Conservation (phyloP, 2,797 vertebrate genomes). For the Saxicola maurus region DNA sequence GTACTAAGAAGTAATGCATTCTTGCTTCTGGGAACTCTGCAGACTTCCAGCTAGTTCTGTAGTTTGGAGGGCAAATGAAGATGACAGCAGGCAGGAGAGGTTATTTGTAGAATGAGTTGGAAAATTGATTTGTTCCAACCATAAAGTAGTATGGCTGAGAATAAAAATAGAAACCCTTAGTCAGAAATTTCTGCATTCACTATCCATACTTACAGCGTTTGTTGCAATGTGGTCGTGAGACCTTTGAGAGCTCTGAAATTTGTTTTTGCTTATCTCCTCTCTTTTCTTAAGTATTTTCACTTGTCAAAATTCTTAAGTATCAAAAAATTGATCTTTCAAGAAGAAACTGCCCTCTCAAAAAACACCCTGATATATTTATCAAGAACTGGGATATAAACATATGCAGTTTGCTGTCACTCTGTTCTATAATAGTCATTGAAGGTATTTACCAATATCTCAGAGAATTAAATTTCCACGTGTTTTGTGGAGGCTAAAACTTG, state of each 20-base stretch:
- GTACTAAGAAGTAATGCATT: background rate
- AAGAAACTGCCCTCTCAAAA: background rate
- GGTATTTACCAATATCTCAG: background rate
- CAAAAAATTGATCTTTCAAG: background rate
- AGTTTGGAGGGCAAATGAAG: background rate
- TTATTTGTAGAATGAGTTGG: background rate
- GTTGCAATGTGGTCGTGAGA: accelerated
- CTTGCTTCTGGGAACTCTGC: background rate
- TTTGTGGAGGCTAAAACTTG: background rate
- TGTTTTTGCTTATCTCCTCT: background rate
- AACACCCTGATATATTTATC: background rate
- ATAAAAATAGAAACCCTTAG: slow-evolving; percentile 29
- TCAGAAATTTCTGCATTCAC: background rate
- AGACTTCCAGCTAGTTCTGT: background rate
- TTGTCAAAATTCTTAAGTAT: background rate
- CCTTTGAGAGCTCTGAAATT: background rate
- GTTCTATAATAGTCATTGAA: background rate
- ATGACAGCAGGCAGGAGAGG: background rate
- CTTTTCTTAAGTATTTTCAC: background rate
- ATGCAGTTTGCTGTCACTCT: background rate
- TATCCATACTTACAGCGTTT: background rate
- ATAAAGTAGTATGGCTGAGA: background rate
- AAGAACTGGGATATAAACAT: background rate
- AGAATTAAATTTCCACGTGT: background rate
- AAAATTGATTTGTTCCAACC: slow-evolving; percentile 42